Percentiles rank a stretch among this genome's conserved stretches.
Conservation (phyloP, 1,140 invertebrate genomes). For the Cyphomyrmex costatus region DNA sequence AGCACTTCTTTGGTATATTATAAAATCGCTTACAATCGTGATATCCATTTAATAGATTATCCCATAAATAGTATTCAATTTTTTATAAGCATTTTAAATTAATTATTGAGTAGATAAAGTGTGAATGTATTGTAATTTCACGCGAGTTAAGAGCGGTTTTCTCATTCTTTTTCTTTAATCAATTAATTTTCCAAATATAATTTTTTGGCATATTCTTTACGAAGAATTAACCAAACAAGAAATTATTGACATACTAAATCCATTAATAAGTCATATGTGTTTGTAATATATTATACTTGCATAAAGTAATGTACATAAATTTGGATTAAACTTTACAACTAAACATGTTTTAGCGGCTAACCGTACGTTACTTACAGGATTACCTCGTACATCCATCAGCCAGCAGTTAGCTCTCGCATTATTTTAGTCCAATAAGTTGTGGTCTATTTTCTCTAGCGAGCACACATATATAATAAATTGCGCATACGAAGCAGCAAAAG, state of each 20-base stretch:
- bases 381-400: constrained; percentile 20
- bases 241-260: constrained; percentile 2
- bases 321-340: constrained; percentile 34
- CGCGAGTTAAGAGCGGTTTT: too few relatives aligned
- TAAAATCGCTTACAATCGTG: constrained; percentile 12
- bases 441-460: constrained; percentile 2
- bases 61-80: neutral
- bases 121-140: neutral
- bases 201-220: neutral
- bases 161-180: neutral
- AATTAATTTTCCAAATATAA: neutral
- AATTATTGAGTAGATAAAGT: neutral
- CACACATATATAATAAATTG: constrained; percentile 15
- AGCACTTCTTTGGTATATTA: constrained; percentile 41
- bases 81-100: neutral
- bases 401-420: neutral
- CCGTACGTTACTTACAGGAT: neutral
- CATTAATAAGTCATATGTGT: neutral
- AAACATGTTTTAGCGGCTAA: neutral
- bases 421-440: constrained; percentile 12
- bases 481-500: neutral
- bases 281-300: neutral
- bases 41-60: neutral
- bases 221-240: neutral
- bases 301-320: constrained; percentile 31